A percentile compares a stretch with the other conserved stretches of the same genome.
phyloP scores from a whole-genome alignment of 2,888 invertebrate species.

The Eupithecia pulchellata region DNA sequence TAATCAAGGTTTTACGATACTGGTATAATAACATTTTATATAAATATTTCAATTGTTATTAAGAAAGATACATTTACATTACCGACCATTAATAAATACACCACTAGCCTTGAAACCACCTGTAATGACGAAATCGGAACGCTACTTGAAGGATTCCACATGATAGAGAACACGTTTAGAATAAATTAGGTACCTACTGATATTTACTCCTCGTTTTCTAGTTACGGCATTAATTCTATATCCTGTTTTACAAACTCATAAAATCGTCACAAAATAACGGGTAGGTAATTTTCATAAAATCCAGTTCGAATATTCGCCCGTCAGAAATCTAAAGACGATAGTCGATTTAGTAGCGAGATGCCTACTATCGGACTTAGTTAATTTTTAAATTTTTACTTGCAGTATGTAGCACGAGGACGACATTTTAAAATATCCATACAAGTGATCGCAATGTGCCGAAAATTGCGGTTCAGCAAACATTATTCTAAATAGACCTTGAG shows the following conservation, averaged over 20 bases:
- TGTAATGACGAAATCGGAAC: slow-evolving; percentile 13
- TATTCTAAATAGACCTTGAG: too few species aligned
- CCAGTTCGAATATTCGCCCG: background rate
- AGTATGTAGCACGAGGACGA: too few species aligned
- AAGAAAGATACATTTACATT: slow-evolving; percentile 1
- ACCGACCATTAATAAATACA: too few species aligned
- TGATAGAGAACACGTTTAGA: slow-evolving; percentile 3
- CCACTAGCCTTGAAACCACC: background rate
- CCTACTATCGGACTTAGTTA: too few species aligned
- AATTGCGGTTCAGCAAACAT: too few species aligned
- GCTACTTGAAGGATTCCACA: slow-evolving; percentile 7
- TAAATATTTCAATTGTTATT: background rate
- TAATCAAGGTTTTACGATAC: too few species aligned
- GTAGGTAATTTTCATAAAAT: background rate
- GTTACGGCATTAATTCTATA: background rate
- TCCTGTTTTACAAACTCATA: background rate
- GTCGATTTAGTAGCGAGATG: too few species aligned
- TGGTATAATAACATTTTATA: too few species aligned
- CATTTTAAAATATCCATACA: too few species aligned
- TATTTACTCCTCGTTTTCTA: background rate
- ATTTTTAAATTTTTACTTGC: too few species aligned
- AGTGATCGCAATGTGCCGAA: too few species aligned
- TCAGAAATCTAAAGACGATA: too few species aligned
- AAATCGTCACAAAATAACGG: background rate
- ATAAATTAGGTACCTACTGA: background rate